Evolutionary conservation across 2,113 vertebrate genomes (phyloP), one percentile per base, ranked within the genome.

Genomic region (Syngnathus floridae): DNA sequence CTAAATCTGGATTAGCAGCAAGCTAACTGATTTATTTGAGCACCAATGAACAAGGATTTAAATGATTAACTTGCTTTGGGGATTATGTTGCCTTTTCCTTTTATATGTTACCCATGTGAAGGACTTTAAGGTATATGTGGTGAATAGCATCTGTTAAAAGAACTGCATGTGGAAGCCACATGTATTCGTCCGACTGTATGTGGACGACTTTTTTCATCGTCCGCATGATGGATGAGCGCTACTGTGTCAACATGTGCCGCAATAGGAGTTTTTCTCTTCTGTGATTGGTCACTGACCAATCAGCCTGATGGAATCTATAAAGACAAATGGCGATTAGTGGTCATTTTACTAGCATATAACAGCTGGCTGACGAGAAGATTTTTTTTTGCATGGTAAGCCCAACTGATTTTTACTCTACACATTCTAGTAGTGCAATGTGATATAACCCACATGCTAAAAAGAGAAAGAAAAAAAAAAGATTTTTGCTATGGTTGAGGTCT

Each of bases 81-180:
- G 12, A 22, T 61, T 41, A 17, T 59, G 38, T 7, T 21, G 17
- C 17, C 31, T 61, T 26, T 26, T 22, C 12, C 38, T 7, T 43
- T 16, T 43, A 43, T 61, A 43, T 45, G 21, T 61, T 36, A 43
- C 40, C 59, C 38, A 61, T 16, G 38, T 41, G 59, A 13, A 16
- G 21, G 40, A 26, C 19, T 73, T 79, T 60, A 71, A 68, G 65
- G 67, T 67, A 21, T 48, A 21, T 48, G 70, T 63, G 37, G 31
- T 65, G 21, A 70, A 62, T 31, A 22, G 55, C 56, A 72, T 76
- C 58, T 78, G 62, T 64, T 65, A 52, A 31, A 67, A 67, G n/a
- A 60, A 51, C 65, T 40, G 14, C 66, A 81, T 71, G 67, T 80
- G 82, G 73, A 57, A 14, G 16, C 73, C 82, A 86, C 65, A 76